phyloP scores from a whole-genome alignment of 2,888 invertebrate species.

The Palloptera scutellata region DNA sequence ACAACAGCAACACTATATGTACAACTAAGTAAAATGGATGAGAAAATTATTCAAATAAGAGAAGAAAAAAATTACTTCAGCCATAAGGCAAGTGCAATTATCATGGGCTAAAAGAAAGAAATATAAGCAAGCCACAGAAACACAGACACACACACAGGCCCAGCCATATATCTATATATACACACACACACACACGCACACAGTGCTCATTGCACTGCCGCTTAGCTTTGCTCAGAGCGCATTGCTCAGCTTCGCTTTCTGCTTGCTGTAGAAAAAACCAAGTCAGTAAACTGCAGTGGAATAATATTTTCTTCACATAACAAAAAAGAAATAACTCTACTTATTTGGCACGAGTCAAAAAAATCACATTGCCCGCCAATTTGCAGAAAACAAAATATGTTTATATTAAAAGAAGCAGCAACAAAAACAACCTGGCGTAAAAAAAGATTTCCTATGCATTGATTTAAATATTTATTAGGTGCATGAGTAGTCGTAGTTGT shows the following conservation, averaged over 20 bases:
- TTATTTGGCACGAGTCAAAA: slow-evolving; percentile 2
- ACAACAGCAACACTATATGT: background rate
- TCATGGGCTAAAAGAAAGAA: background rate
- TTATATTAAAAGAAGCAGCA: background rate
- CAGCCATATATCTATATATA: too few relatives aligned
- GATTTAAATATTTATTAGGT: too few relatives aligned
- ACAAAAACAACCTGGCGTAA: slow-evolving; percentile 1
- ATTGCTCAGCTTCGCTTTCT: background rate
- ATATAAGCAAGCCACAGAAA: background rate
- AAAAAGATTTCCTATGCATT: too few relatives aligned
- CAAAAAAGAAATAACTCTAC: background rate
- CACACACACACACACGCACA: background rate
- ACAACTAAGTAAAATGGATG: background rate
- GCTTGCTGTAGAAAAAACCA: slow-evolving; percentile 2
- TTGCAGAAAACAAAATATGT: background rate
- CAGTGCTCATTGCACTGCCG: background rate
- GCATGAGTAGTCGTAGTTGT: too few relatives aligned
- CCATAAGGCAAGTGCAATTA: slow-evolving; percentile 7
- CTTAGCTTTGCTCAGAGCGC: background rate
- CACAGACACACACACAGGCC: too few relatives aligned
- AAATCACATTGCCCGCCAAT: background rate
- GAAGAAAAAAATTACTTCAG: background rate
- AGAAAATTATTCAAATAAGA: background rate
- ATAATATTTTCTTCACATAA: background rate
- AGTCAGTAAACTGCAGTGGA: slow-evolving; percentile 7